Percentiles rank a stretch among this genome's conserved stretches.
These are phyloP conservation scores for Carposina sasakii DNA, from an alignment of 1,140 invertebrate species.

Conservation along the genomic window DNA sequence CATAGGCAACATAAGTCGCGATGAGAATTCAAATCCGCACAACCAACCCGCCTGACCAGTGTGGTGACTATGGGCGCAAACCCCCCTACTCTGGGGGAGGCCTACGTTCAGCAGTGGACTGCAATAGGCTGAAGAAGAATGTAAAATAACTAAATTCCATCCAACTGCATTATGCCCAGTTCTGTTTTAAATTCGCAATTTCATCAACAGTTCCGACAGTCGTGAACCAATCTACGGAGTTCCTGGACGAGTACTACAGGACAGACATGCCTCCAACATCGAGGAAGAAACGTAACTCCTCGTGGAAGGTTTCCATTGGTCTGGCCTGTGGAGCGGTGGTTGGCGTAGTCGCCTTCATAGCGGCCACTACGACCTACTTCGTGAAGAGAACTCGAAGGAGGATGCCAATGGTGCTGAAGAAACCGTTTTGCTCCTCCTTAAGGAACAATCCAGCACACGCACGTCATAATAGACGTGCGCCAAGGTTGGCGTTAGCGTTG, in stretches of 20 bases:
- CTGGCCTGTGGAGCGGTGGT: conserved; percentile 83
- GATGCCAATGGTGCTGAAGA: conserved; percentile 53
- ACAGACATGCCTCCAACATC: conserved; percentile 68
- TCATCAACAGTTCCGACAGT: conserved; percentile 48
- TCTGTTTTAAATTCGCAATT: not conserved
- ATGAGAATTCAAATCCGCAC: no score
- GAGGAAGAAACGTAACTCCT: conserved; percentile 78
- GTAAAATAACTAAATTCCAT: no score
- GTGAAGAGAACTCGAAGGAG: conserved; percentile 80
- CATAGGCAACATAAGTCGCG: no score
- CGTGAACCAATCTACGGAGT: conserved; percentile 50
- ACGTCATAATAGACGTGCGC: conserved; percentile 49
- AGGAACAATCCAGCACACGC: conserved; percentile 36
- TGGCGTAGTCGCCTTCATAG: conserved; percentile 59
- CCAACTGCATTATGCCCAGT: no score
- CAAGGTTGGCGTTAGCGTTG: conserved; percentile 48
- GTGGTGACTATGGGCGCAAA: no score
- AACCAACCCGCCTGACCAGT: no score
- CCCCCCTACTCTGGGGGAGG: no score
- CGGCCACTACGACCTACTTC: conserved; percentile 80
- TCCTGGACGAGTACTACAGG: conserved; percentile 58
- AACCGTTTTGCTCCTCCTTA: conserved; percentile 53
- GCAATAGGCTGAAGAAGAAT: no score
- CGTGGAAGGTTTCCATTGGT: conserved; percentile 82
- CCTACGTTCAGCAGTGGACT: no score